Base-by-base conservation (phyloP, 2,797 vertebrate species). In the Clangula hyemalis region DNA sequence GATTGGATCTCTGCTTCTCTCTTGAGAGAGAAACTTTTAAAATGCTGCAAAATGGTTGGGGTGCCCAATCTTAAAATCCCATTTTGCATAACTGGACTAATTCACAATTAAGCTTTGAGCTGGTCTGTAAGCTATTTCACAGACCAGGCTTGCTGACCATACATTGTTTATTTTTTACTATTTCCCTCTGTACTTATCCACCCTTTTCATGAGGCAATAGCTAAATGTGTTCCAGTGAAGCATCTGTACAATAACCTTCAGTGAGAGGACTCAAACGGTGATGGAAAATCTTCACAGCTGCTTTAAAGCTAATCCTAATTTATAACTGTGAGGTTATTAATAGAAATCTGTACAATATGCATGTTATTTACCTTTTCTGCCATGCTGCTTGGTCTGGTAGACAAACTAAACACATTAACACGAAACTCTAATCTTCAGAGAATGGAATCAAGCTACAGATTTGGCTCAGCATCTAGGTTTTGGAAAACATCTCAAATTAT, bases 241-340 rank as follows among this genome's bases (percentile, higher is more conserved):
- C 57, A 72, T 73, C 87, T 94, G 77, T 91, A 92, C 83, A 94
- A 68, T 27, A 78, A 1, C 54, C 41, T 95, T 96, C 97, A 89
- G 43, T 56, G 74, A 79, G 74, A 93, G 60, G 73, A 77, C 53
- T 92, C 81, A 86, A 92, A 93, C 27, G 22, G 10, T 47, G 36
- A 54, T 54, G 53, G 47, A 73, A 87, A 88, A 79, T 76, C 39
- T 85, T 16, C 34, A 34, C 43, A 51, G 36, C 28, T 0, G 0
- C 57, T 96, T 88, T 62, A 36, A 87, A 93, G 83, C 32, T 32
- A 88, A 85, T 70, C 49, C 43, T 51, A 1, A 10, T 69, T 74
- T 64, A 19, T 88, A 49, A 53, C 74, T 85, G 53, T 51, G 43
- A 75, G 45, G 20, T 20, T 68, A 24, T 88, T 91, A 86, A 53